A percentile compares a stretch with the other conserved stretches of the same genome.
Conservation (phyloP, 2,113 vertebrate species). For the Apaloderma vittatum region DNA sequence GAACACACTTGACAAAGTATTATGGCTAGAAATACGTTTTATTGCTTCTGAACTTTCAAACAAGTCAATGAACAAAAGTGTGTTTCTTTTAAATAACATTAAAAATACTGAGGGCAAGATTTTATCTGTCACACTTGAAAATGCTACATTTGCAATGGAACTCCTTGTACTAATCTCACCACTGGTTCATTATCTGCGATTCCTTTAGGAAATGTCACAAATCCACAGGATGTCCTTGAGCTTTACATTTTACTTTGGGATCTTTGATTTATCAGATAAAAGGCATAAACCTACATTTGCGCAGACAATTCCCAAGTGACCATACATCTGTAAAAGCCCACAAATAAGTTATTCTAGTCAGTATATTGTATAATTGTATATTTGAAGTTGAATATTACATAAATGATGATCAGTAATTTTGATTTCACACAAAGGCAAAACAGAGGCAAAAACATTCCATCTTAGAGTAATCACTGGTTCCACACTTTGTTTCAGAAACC, state of each 20-base stretch:
- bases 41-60: neutral
- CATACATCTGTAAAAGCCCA: neutral
- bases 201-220: constrained; percentile 59
- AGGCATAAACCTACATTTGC: constrained; percentile 35
- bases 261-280: constrained; percentile 59
- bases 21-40: neutral
- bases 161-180: constrained; percentile 17
- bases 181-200: constrained; percentile 10
- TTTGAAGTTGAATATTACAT: no score
- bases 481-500: neutral
- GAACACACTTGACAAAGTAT: neutral
- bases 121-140: neutral
- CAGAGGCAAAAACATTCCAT: neutral
- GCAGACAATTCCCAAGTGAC: neutral
- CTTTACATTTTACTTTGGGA: constrained; percentile 39
- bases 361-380: neutral
- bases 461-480: neutral
- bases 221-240: constrained; percentile 54
- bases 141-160: neutral
- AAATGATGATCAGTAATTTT: constrained; percentile 3
- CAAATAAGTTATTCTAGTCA: neutral
- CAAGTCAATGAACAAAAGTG: neutral
- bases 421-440: neutral
- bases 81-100: neutral
- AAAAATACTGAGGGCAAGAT: neutral